Evolutionary conservation across 2,888 invertebrate species (phyloP), one percentile per base, ranked within the genome.

Genomic region (Macroteleia sp.): DNA sequence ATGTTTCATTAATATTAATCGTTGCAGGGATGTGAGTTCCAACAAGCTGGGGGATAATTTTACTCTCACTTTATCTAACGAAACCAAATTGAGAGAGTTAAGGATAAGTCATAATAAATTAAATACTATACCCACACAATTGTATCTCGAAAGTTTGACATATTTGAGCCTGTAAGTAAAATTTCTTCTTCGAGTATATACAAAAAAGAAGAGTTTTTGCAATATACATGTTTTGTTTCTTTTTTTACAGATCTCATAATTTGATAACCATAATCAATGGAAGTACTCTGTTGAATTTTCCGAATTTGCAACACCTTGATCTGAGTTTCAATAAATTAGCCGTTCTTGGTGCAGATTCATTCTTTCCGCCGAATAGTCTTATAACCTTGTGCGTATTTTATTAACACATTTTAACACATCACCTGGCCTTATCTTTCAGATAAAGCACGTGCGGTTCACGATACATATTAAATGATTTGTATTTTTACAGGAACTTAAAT

Each of bases 301-400:
- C 93, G 44, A 92, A 92, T 81, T 91, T 95, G 78, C 92, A 93
- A 84, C 93, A 92, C 77, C 89, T 95, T 46, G 94, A 94, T 86
- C 89, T 96, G 73, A 94, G 94, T 87, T 93, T 93, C 86, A 96
- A 96, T 90, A 92, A 92, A 80, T 93, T 96, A 81, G 92, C 89
- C 64, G 92, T 92, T 12, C 92, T 95, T 78, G 92, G 93, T 28
- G 92, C 93, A 50, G 93, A 93, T 30, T 93, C 93, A 48, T 95
- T 96, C 90, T 93, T 94, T 30, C 90, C 91, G 41, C 93, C 93
- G 59, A 93, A 93, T 82, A 86, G 85, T 32, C 85, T 93, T 28
- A 91, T 91, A 61, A 92, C 91, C 83, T 87, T 94, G 93, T 93
- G 91, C 90, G 93, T 91, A 74, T 64, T 17, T 50, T 20, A 39